Base-by-base conservation (phyloP, 1,140 invertebrate species). In the Calycopis cecrops region DNA sequence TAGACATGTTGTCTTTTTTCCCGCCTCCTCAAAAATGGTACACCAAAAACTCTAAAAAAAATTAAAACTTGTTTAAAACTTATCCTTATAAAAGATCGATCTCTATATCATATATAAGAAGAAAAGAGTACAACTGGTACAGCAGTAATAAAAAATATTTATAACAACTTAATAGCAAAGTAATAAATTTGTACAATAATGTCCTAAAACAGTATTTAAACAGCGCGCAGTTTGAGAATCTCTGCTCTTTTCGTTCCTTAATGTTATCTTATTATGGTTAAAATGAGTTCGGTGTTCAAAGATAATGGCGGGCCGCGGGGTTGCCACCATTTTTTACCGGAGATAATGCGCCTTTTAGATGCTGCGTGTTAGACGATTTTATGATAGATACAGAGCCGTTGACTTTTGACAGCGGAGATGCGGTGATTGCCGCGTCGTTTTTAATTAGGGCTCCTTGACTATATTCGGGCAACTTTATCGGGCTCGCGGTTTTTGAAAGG, bases 261-360 rank as follows among this genome's bases (percentile, higher is more conserved):
- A 84, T 87, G 80, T 85, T 87, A 87, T 87, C 84, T 87, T 87
- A 87, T 87, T 87, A 87, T 84, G 77, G 79, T 78, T 87, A 87
- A 87, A 87, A 87, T 87, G 84, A 87, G 77, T 87, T 85, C 71
- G 80, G 79, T 87, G 84, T 87, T 84, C 77, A 68, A 71, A 87
- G 81, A 87, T 87, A 87, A 87, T 85, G 79, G 74, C 64, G 54
- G 68, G 57, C 59, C 65, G 54, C 68, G 65, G 67, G 79, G 71
- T 71, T 67, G 64, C 71, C 65, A 76, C 66, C 67, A 67, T 76
- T 79, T 85, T 85, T 85, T 82, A 78, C 59, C 60, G 18, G 52
- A 73, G 74, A 80, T 83, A 86, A 80, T 70, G 65, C 65, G 67
- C 70, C 73, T 76, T 80, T 80, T 76, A 76, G 75, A 79, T 72